Base-by-base conservation (phyloP, 2,888 invertebrate genomes). In the Cetonia aurata region DNA sequence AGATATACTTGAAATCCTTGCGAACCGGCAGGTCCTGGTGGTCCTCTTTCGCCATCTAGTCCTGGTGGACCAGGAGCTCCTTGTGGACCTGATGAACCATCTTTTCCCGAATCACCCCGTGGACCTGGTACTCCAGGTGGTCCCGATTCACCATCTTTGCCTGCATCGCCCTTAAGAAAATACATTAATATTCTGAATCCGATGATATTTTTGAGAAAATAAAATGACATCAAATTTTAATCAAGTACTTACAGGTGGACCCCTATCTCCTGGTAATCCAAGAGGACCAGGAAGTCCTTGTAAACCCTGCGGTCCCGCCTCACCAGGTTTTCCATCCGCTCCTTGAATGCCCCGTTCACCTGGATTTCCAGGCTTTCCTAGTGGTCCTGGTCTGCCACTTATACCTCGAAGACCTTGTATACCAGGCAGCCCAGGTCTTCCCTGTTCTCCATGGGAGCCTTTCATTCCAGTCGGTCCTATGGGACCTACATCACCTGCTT, bases 251-350 rank as follows among this genome's bases (percentile, higher is more conserved):
- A 92, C 93, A 75, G 89, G 87, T 76, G 91, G 85, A 75, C 94
- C 94, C 81, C 92, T 89, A 79, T 93, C 92, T 72, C 95, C 95
- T n/a, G 91, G 89, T 17, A 89, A 86, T 57, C 95, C 95, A 78
- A 92, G 87, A 1, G 91, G 88, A 56, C 95, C 95, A 55, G 92
- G 93, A 15, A 92, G 85, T 41, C 96, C 96, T 85, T 93, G 92
- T 17, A 92, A 85, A 13, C 96, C 96, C 80, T 91, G 91, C 12
- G 89, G 86, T 52, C 96, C 96, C 78, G 91, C 91, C 79, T 94
- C 95, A 25, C 96, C 96, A 12, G 93, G 89, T 80, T 93, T 92
- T 6, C 96, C 96, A 84, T 96, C 95, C 69, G 93, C 92, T 9
- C 96, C 96, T 55, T 92, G 90, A 78, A 91, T 86, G 53, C 93